Conservation (phyloP, 1,140 invertebrate genomes). For the Eciton burchellii region DNA sequence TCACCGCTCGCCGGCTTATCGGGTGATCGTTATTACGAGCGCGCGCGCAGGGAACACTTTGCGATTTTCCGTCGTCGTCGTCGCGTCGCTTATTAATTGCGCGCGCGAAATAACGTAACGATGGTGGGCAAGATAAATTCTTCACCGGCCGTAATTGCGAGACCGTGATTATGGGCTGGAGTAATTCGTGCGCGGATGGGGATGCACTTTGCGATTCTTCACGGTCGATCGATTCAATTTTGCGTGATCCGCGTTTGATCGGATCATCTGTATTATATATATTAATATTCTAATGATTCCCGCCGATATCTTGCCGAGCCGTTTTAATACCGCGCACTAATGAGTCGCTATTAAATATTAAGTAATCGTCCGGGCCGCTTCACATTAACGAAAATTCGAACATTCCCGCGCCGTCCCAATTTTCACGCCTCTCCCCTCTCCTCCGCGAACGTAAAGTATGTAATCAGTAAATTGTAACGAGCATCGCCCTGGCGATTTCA, state of each 20-base stretch:
- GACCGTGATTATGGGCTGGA: slow-evolving; percentile 45
- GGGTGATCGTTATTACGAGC: slow-evolving; percentile 32
- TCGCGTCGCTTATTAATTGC: slow-evolving; percentile 45
- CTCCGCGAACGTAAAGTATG: no score
- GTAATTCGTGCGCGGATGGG: slow-evolving; percentile 52
- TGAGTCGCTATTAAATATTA: no score
- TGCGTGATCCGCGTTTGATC: slow-evolving; percentile 56
- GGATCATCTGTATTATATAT: slow-evolving; percentile 45
- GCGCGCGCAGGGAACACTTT: slow-evolving; percentile 40
- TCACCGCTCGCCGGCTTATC: background rate
- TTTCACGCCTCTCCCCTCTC: no score
- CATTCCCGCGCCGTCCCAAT: background rate
- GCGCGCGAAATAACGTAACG: slow-evolving; percentile 41
- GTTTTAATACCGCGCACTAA: slow-evolving; percentile 13
- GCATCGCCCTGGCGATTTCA: no score
- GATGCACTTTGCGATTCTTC: slow-evolving; percentile 56
- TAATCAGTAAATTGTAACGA: no score
- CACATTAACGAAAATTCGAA: slow-evolving; percentile 52
- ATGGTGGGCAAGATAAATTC: slow-evolving; percentile 44
- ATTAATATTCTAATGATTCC: slow-evolving; percentile 52
- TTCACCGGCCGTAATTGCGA: slow-evolving; percentile 45
- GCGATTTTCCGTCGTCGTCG: slow-evolving; percentile 57
- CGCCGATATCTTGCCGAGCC: slow-evolving; percentile 48
- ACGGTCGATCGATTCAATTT: slow-evolving; percentile 58
- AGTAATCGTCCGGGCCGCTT: background rate